phyloP scores from a whole-genome alignment of 1,140 invertebrate species.

The Eueides isabella region DNA sequence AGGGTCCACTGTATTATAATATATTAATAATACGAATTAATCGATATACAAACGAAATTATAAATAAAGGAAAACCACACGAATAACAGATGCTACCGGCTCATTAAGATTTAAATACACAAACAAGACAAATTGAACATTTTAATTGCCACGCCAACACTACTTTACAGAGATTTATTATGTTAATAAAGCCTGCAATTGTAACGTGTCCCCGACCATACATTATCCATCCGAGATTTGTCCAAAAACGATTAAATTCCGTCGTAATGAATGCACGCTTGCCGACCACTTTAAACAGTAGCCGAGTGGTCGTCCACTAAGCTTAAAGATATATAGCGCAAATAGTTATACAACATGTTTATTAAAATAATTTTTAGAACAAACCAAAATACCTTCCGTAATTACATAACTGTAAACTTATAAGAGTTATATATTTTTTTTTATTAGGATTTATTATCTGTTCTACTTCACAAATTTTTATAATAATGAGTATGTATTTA shows the following conservation, averaged over 20 bases:
- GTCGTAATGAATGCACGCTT: slow-evolving; percentile 47
- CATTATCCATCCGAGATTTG: slow-evolving; percentile 35
- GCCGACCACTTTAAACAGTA: slow-evolving; percentile 55
- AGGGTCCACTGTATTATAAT: not conserved
- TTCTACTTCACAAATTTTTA: too few relatives aligned
- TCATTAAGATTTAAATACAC: slow-evolving; percentile 15
- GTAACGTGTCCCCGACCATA: slow-evolving; percentile 28
- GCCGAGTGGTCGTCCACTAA: not conserved
- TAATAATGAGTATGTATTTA: too few relatives aligned
- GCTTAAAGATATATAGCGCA: not conserved
- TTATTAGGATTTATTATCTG: too few relatives aligned
- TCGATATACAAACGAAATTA: not conserved
- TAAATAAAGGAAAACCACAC: not conserved
- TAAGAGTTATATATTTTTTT: too few relatives aligned
- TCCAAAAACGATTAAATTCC: slow-evolving; percentile 31
- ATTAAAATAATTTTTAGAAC: too few relatives aligned
- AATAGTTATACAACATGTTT: not conserved
- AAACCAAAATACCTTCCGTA: too few relatives aligned
- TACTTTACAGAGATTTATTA: slow-evolving; percentile 32
- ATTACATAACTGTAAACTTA: too few relatives aligned
- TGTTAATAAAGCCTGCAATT: slow-evolving; percentile 18
- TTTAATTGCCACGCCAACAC: slow-evolving; percentile 23
- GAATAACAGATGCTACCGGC: slow-evolving; percentile 7
- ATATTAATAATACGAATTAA: not conserved
- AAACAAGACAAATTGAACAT: slow-evolving; percentile 18